Evolutionary conservation across 2,113 vertebrate genomes (phyloP).

Genomic region (Melanerpes formicivorus): DNA sequence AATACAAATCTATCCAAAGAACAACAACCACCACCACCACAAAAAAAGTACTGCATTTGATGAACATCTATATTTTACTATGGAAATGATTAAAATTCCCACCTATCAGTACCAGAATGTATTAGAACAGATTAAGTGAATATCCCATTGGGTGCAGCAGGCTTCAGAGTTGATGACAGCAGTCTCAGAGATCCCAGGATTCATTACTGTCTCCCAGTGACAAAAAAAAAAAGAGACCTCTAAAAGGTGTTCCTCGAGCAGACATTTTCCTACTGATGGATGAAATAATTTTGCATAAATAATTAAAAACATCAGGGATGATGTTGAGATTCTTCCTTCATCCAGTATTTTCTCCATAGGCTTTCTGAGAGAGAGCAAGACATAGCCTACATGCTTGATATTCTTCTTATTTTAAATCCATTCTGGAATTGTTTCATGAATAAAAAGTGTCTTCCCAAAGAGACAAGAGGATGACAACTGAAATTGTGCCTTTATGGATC

Average conservation of each 20-base stretch:
- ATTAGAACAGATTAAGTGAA: slow-evolving; percentile 16
- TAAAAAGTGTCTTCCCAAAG: slow-evolving; percentile 15
- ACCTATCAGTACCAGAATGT: background rate
- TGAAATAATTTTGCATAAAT: background rate
- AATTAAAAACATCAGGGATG: background rate
- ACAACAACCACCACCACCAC: background rate
- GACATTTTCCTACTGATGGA: background rate
- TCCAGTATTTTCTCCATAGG: background rate
- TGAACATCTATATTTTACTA: background rate
- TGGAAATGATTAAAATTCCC: background rate
- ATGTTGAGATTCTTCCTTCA: background rate
- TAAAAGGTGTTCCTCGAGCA: background rate
- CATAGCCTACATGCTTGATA: background rate
- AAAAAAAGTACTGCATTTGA: background rate
- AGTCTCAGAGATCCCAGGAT: background rate
- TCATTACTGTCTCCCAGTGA: background rate
- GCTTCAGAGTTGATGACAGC: background rate
- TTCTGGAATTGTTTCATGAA: slow-evolving; percentile 23
- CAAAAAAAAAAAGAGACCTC: background rate
- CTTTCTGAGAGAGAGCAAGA: background rate
- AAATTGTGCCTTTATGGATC: slow-evolving; percentile 53
- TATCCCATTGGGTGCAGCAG: background rate
- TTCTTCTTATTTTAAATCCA: background rate
- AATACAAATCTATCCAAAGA: background rate
- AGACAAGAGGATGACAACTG: slow-evolving; percentile 43